Conservation (phyloP, 1,140 invertebrate species). For the Caenorhabditis remanei region DNA sequence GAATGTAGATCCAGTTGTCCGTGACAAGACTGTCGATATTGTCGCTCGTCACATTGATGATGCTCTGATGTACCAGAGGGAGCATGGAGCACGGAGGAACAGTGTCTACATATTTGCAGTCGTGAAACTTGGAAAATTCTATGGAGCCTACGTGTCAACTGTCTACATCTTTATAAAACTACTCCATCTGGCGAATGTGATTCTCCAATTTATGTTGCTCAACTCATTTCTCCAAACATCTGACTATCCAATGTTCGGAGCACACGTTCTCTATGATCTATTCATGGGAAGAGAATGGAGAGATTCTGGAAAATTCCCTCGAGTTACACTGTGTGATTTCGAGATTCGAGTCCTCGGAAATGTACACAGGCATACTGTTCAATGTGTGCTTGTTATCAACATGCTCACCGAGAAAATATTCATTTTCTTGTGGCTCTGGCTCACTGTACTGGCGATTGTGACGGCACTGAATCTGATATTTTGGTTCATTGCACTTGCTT, state of each 20-base stretch:
- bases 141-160: conserved; percentile 79
- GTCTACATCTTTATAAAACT: conserved; percentile 78
- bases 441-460: conserved; percentile 71
- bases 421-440: conserved; percentile 78
- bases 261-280: conserved; percentile 80
- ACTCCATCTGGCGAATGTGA: conserved; percentile 80
- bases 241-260: conserved; percentile 80
- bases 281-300: conserved; percentile 76
- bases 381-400: conserved; percentile 75
- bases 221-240: conserved; percentile 80
- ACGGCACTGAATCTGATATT: conserved; percentile 74
- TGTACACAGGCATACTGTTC: conserved; percentile 78
- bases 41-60: conserved; percentile 76
- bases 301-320: conserved; percentile 79
- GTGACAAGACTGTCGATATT: conserved; percentile 75
- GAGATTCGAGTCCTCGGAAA: conserved; percentile 79
- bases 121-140: conserved; percentile 77
- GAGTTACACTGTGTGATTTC: conserved; percentile 80
- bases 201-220: conserved; percentile 80
- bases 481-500: conserved; percentile 74
- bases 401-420: conserved; percentile 78
- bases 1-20: conserved; percentile 74
- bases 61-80: conserved; percentile 76
- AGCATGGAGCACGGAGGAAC: conserved; percentile 68
- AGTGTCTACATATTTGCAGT: conserved; percentile 74